Evolutionary conservation across 2,113 vertebrate species (phyloP).

Genomic region (Gallinago media): DNA sequence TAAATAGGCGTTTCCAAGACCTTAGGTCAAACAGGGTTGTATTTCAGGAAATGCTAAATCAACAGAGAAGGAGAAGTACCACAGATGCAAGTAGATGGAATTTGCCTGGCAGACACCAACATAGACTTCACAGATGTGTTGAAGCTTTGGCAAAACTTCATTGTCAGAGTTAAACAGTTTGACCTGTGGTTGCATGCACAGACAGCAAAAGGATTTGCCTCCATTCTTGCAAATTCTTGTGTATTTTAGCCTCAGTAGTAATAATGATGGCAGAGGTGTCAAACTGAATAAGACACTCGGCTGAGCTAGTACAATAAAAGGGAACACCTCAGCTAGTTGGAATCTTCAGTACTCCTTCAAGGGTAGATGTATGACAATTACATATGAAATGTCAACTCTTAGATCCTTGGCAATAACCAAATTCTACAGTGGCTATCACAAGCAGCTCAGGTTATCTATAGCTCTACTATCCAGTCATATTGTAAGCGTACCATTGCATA

Average conservation of each 20-base stretch:
- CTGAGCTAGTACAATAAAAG: not conserved
- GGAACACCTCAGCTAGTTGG: not conserved
- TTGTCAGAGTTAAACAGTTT: not conserved
- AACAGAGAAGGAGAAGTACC: not conserved
- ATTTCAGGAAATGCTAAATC: conserved; percentile 61
- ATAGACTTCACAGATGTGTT: not conserved
- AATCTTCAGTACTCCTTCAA: not conserved
- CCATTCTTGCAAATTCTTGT: not conserved
- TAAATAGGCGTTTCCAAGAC: conserved; percentile 61
- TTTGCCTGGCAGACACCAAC: not conserved
- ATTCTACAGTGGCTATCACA: not conserved
- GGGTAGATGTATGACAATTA: not conserved
- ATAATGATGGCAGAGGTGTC: not conserved
- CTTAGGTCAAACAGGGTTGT: not conserved
- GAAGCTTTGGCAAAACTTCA: not conserved
- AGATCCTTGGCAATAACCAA: not conserved
- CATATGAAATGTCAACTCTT: not conserved
- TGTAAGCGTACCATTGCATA: not conserved
- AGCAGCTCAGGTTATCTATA: not conserved
- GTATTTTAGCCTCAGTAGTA: not conserved
- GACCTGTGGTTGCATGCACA: not conserved
- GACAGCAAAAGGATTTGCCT: not conserved
- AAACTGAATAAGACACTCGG: not conserved
- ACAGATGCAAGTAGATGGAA: not conserved
- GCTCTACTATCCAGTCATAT: not conserved